Base-by-base conservation (phyloP, 2,888 invertebrate genomes). In the Busseola fusca region DNA sequence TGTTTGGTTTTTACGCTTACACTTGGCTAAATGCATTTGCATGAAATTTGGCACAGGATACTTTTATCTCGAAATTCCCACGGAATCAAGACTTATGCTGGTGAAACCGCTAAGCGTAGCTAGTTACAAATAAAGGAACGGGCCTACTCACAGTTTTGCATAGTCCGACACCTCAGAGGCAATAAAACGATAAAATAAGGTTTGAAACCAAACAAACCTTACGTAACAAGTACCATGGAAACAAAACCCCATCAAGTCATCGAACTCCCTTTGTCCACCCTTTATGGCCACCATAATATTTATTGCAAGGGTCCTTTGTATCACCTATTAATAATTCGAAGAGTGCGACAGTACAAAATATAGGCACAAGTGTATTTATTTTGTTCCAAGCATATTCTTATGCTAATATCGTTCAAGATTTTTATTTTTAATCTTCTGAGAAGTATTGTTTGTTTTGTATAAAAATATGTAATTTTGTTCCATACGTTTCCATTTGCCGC, bases 221-320 rank as follows among this genome's bases (percentile, higher is more conserved):
- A 0, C 25, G 48, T 25, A 34, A 25, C 6, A 0, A 66, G 6
- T 14, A 74, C 82, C 87, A 89, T 91, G 94, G 89, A 91, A 76
- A 87, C 84, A 68, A 60, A 77, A 78, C n/a, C 67, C 62, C 74
- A 82, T 84, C 81, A 81, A 89, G 94, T 94, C 94, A 91, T 92
- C 91, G 94, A 94, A 92, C 95, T 91, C 89, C 87, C 93, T 93
- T 93, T 94, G 94, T 94, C 91, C 92, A 93, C 91, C 89, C 88
- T 92, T 92, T 93, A 94, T 89, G 92, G 93, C 84, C 72, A 86
- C 84, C 86, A 89, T 91, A 88, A 89, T 85, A 91, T 91, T 91
- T 88, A 90, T 87, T 88, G 88, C 88, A 87, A 89, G 85, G 87
- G 83, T 85, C 87, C 86, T 81, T 83, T 84, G 75, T 81, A 82